A percentile compares a stretch with the other conserved stretches of the same genome.
Evolutionary conservation across 2,888 invertebrate genomes (phyloP).

Genomic region (Panopea generosa): DNA sequence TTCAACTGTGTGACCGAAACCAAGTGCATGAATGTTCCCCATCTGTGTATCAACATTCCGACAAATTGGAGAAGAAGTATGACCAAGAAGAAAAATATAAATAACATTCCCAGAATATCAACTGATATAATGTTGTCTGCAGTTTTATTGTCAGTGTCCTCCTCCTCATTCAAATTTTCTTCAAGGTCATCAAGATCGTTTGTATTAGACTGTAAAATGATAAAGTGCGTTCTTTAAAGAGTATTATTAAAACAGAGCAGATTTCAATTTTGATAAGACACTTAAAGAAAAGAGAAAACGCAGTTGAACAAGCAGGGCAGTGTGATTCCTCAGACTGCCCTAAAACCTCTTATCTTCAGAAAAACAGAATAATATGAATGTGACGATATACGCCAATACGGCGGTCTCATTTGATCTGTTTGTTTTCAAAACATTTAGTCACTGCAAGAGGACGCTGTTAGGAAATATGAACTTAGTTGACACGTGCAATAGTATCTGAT

Average conservation of each 20-base stretch:
- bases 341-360: no score
- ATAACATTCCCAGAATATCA: slow-evolving; percentile 77
- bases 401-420: no score
- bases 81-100: slow-evolving; percentile 76
- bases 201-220: slow-evolving; percentile 6
- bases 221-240: not conserved
- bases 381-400: no score
- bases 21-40: slow-evolving; percentile 81
- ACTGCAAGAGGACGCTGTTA: no score
- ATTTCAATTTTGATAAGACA: not conserved
- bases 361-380: no score
- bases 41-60: slow-evolving; percentile 82
- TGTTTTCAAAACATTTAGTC: no score
- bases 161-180: slow-evolving; percentile 32
- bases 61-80: slow-evolving; percentile 80
- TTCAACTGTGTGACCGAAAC: slow-evolving; percentile 77
- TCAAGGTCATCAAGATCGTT: slow-evolving; percentile 29
- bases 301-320: no score
- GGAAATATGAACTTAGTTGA: no score
- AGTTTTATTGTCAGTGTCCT: slow-evolving; percentile 11
- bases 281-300: no score
- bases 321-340: no score
- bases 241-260: not conserved
- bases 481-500: no score
- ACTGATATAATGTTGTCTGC: slow-evolving; percentile 50